Conservation (phyloP, 2,113 vertebrate species). For the Okapia johnstoni region DNA sequence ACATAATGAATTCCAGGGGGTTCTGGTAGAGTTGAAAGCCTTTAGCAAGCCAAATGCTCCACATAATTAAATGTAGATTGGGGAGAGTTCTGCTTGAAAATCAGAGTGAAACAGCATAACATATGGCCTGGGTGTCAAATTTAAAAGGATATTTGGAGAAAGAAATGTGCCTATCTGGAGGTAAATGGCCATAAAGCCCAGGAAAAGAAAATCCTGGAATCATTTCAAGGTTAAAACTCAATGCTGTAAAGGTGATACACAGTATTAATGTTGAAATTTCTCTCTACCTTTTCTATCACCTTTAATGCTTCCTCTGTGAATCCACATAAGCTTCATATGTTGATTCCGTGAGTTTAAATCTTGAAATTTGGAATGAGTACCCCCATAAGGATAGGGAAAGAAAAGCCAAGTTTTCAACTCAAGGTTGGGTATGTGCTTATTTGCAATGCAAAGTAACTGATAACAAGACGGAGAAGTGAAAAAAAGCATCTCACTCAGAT, state of each 20-base stretch:
- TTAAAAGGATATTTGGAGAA: constrained; percentile 46
- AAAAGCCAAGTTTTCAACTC: background rate
- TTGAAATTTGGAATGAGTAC: background rate
- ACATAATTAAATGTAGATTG: constrained; percentile 31
- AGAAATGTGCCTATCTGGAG: constrained; percentile 18
- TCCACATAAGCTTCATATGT: background rate
- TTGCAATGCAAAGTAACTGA: constrained; percentile 18
- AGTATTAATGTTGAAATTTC: background rate
- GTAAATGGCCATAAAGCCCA: constrained; percentile 6
- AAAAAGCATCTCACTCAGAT: background rate
- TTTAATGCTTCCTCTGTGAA: background rate
- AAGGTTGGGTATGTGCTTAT: background rate
- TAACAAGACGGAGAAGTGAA: background rate
- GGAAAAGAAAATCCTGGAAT: constrained; percentile 13
- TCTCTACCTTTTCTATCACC: background rate
- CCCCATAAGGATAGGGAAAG: background rate
- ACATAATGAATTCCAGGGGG: background rate
- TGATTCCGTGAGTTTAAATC: background rate
- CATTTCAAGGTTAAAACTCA: constrained; percentile 32
- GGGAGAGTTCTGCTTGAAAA: constrained; percentile 14
- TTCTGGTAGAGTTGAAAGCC: background rate
- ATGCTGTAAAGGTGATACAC: background rate
- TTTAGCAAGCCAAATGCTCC: constrained; percentile 16
- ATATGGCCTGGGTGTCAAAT: background rate
- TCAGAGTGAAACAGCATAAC: constrained; percentile 23